phyloP scores from a whole-genome alignment of 2,113 vertebrate genomes.

The Scomber colias region DNA sequence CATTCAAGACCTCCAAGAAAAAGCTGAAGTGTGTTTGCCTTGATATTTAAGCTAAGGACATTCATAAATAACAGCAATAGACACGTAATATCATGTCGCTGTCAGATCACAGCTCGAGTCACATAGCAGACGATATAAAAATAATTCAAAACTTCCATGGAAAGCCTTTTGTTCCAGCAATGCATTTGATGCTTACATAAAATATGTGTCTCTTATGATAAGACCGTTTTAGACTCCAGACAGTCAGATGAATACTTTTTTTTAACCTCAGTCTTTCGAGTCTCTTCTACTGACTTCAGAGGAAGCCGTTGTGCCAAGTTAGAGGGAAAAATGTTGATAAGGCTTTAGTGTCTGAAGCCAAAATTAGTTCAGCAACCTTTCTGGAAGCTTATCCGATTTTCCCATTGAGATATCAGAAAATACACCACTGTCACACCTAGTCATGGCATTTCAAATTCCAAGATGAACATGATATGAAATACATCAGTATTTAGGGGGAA shows the following conservation, averaged over 20 bases:
- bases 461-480: background rate
- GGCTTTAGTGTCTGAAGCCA: background rate
- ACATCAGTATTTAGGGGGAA: background rate
- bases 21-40: background rate
- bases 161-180: background rate
- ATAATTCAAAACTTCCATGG: background rate
- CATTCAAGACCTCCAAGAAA: slow-evolving; percentile 1
- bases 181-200: background rate
- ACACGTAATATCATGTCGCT: background rate
- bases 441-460: background rate
- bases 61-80: background rate
- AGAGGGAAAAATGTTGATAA: background rate
- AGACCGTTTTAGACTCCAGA: background rate
- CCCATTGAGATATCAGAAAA: background rate
- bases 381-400: background rate
- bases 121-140: background rate
- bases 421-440: background rate
- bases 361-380: background rate
- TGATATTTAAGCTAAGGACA: background rate
- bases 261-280: background rate
- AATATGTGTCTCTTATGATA: background rate
- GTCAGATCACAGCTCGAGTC: background rate
- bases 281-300: background rate
- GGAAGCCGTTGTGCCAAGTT: background rate
- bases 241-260: background rate